Conservation (phyloP, 2,797 vertebrate genomes). For the Neosilurus mollespiculum region DNA sequence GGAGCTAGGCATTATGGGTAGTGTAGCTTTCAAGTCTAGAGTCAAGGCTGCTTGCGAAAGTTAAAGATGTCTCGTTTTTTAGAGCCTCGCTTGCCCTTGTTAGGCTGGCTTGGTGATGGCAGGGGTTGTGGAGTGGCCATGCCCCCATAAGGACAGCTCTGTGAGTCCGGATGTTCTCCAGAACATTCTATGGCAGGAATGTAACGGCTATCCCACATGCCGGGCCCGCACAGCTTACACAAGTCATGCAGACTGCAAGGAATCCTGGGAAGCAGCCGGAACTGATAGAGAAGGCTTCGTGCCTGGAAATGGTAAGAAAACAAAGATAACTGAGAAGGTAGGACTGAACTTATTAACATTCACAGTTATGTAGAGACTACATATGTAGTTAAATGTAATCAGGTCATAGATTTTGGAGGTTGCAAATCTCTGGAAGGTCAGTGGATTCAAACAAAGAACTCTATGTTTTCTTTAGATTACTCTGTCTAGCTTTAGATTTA, state of each 20-base stretch:
- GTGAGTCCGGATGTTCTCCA: constrained; percentile 83
- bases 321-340: neutral
- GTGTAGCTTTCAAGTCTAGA: neutral
- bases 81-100: constrained; percentile 76
- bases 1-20: constrained; percentile 26
- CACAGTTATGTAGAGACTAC: neutral
- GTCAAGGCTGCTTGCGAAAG: constrained; percentile 86
- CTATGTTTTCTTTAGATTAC: neutral
- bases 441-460: constrained; percentile 15
- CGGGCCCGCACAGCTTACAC: constrained; percentile 91
- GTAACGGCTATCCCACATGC: constrained; percentile 99
- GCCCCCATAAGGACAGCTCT: constrained; percentile 93
- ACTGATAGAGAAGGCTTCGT: constrained; percentile 94
- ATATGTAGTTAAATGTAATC: neutral
- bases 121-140: constrained; percentile 75
- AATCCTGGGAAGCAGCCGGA: constrained; percentile 90
- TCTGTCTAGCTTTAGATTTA: neutral
- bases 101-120: constrained; percentile 64
- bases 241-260: constrained; percentile 95
- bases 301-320: constrained; percentile 72
- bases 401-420: neutral
- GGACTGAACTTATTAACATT: neutral
- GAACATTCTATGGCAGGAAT: constrained; percentile 95
- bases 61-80: constrained; percentile 85
- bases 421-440: constrained; percentile 16